phyloP scores from a whole-genome alignment of 2,888 invertebrate species.

The Alcis repandata region DNA sequence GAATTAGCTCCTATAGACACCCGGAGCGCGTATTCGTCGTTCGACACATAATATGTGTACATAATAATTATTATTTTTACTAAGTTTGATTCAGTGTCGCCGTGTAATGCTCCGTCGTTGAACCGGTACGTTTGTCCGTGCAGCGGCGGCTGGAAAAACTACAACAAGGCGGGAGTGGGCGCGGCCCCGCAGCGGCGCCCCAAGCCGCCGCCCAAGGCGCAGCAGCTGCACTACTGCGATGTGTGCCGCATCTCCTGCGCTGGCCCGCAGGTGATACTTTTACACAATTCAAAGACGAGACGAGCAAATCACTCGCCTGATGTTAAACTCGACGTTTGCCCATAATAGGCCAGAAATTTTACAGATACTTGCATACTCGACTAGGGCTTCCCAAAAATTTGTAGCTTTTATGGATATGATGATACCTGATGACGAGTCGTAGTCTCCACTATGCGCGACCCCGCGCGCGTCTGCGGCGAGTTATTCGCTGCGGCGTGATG shows the following conservation, averaged over 20 bases:
- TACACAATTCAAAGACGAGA: too few relatives aligned
- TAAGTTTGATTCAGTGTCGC: background rate
- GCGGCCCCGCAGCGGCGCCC: constrained; percentile 88
- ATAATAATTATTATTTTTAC: too few relatives aligned
- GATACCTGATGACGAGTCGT: constrained; percentile 23
- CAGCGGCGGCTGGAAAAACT: constrained; percentile 78
- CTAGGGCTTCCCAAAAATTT: too few relatives aligned
- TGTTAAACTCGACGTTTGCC: too few relatives aligned
- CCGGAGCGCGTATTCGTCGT: too few relatives aligned
- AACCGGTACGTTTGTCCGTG: constrained; percentile 3
- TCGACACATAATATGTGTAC: too few relatives aligned
- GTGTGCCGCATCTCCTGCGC: constrained; percentile 99
- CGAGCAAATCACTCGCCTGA: too few relatives aligned
- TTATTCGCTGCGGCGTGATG: constrained; percentile 14
- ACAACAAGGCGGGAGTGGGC: constrained; percentile 83
- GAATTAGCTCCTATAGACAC: background rate
- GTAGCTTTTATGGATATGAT: constrained; percentile 48
- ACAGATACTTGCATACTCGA: too few relatives aligned
- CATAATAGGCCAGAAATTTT: too few relatives aligned
- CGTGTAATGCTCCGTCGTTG: background rate
- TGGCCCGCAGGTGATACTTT: constrained; percentile 96
- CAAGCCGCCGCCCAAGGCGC: constrained; percentile 95
- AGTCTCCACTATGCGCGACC: background rate
- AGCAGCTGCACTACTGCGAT: constrained; percentile 98
- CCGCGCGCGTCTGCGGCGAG: constrained; percentile 13